Evolutionary conservation across 2,113 vertebrate genomes (phyloP).

Genomic region (Gila orcuttii): DNA sequence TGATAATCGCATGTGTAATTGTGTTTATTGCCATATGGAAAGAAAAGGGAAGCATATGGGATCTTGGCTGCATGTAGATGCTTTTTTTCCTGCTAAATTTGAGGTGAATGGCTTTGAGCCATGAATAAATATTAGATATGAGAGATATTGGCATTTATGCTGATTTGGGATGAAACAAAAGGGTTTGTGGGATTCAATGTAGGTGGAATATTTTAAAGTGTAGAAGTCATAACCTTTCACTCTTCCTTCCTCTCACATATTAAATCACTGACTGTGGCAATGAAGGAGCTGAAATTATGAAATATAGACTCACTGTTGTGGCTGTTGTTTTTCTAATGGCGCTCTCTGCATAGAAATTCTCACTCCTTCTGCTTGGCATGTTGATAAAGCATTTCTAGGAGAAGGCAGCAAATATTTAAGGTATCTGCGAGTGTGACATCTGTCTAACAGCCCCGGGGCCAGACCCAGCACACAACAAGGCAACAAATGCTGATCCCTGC

Average conservation of each 20-base stretch:
- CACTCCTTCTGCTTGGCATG: conserved; percentile 62
- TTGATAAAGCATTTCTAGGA: conserved; percentile 72
- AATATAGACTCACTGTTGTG: conserved; percentile 54
- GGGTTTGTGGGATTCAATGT: conserved; percentile 44
- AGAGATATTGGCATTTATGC: conserved; percentile 41
- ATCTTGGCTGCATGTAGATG: conserved; percentile 1
- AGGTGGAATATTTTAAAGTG: conserved; percentile 55
- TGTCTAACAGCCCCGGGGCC: conserved; percentile 78
- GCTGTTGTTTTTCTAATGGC: conserved; percentile 55
- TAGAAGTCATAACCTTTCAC: conserved; percentile 57
- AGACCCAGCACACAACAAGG: conserved; percentile 78
- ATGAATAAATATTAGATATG: conserved; percentile 19
- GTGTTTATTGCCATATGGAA: neutral
- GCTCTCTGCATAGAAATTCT: conserved; percentile 64
- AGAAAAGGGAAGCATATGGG: neutral
- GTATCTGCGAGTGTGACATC: conserved; percentile 78
- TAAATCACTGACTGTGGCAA: conserved; percentile 40
- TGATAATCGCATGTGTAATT: conserved; percentile 21
- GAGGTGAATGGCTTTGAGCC: conserved; percentile 1
- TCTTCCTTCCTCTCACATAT: conserved; percentile 46
- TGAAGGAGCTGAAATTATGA: conserved; percentile 53
- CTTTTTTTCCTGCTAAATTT: conserved; percentile 9
- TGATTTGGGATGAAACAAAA: conserved; percentile 37
- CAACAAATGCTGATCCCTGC: conserved; percentile 93
- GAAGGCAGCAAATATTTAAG: conserved; percentile 77